Percentiles rank a stretch among this genome's conserved stretches.
phyloP scores from a whole-genome alignment of 2,888 invertebrate genomes.

The Periphyllus acericola region DNA sequence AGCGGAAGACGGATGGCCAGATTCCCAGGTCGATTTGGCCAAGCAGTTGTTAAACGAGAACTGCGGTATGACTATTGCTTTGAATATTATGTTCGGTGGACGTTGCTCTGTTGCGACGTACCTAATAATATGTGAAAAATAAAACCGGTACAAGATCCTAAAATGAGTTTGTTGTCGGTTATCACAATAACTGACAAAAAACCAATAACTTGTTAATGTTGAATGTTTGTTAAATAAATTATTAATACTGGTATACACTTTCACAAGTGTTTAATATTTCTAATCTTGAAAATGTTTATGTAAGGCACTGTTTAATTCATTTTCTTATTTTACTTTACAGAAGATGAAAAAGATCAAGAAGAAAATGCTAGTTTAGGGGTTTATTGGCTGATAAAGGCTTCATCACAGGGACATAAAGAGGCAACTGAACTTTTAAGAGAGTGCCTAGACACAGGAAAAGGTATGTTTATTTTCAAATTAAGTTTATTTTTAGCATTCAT shows the following conservation, averaged over 20 bases:
- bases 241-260: too few species aligned
- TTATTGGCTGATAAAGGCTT: constrained; percentile 92
- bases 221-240: too few species aligned
- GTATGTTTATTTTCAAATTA: constrained; percentile 63
- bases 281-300: too few species aligned
- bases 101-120: too few species aligned
- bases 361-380: constrained; percentile 85
- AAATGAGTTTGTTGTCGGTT: too few species aligned
- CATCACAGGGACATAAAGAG: constrained; percentile 89
- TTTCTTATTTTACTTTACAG: constrained; percentile 67
- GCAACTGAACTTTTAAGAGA: constrained; percentile 82
- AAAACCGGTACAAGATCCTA: too few species aligned
- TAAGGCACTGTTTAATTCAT: too few species aligned
- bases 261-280: too few species aligned
- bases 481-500: background rate
- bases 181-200: too few species aligned
- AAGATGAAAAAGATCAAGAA: constrained; percentile 75
- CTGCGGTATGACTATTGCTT: constrained; percentile 72
- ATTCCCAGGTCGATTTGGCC: constrained; percentile 87
- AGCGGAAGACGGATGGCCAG: constrained; percentile 89
- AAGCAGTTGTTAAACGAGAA: constrained; percentile 83
- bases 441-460: constrained; percentile 76
- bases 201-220: too few species aligned
- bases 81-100: too few species aligned
- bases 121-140: too few species aligned